A percentile compares a stretch with the other conserved stretches of the same genome.
These are phyloP conservation scores for Dunckerocampus dactyliophorus DNA, from an alignment of 2,113 vertebrate genomes.

Conservation along the genomic window DNA sequence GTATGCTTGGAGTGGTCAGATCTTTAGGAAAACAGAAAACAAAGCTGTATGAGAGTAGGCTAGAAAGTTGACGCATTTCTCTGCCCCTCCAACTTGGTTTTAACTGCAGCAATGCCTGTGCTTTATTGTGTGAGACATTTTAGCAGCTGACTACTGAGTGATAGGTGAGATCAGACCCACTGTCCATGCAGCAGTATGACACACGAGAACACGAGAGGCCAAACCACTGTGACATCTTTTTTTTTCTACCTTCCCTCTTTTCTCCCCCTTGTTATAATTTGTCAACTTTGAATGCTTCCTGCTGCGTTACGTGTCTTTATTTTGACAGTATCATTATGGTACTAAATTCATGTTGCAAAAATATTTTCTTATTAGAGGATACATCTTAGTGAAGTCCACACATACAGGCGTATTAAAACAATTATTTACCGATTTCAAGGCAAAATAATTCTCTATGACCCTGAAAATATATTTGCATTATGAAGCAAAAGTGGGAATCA, in stretches of 20 bases:
- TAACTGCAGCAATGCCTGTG: conserved; percentile 31
- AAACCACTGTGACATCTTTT: conserved; percentile 22
- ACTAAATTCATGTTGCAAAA: neutral
- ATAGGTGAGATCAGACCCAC: conserved; percentile 22
- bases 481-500: no score
- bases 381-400: neutral
- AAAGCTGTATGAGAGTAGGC: no score
- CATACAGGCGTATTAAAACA: no score
- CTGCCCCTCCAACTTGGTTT: conserved; percentile 18
- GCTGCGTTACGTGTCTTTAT: neutral
- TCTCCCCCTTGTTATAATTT: conserved; percentile 4
- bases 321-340: neutral
- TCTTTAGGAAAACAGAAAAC: neutral
- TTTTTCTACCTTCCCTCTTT: conserved; percentile 8
- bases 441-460: no score
- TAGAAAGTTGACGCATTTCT: conserved; percentile 3
- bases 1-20: neutral
- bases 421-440: no score
- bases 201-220: conserved; percentile 23
- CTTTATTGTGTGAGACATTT: conserved; percentile 36
- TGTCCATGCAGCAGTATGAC: conserved; percentile 12
- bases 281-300: conserved; percentile 3
- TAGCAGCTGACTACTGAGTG: conserved; percentile 37
- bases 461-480: no score
- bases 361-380: neutral